These are phyloP conservation scores for Staurois parvus DNA, from an alignment of 2,797 vertebrate genomes.

Conservation along the genomic window DNA sequence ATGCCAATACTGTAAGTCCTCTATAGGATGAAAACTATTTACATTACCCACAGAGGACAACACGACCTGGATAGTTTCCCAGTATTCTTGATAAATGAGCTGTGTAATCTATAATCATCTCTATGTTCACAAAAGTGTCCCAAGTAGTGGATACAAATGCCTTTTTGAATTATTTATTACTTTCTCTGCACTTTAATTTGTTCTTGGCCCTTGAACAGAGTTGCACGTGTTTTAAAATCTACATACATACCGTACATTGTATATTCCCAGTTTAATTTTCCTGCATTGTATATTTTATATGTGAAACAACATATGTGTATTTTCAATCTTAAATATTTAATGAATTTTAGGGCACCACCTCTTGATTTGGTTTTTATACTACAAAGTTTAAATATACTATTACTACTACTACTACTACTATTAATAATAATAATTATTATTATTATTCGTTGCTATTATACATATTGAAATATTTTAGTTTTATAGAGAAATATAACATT, in stretches of 20 bases:
- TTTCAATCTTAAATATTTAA: background rate
- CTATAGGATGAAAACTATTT: conserved; percentile 15
- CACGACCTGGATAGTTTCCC: conserved; percentile 32
- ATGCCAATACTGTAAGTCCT: conserved; percentile 13
- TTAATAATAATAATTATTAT: no score
- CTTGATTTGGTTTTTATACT: no score
- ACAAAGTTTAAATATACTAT: no score
- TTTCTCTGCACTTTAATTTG: conserved; percentile 15
- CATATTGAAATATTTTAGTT: no score
- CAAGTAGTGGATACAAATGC: conserved; percentile 27
- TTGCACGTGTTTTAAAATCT: background rate
- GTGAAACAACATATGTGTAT: background rate
- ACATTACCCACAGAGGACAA: conserved; percentile 25
- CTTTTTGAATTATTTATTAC: conserved; percentile 45
- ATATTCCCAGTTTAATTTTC: no score
- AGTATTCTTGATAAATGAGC: conserved; percentile 47
- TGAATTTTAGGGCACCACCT: no score
- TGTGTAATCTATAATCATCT: conserved; percentile 48
- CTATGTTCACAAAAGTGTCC: conserved; percentile 33
- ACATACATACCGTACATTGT: no score
- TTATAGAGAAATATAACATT: no score
- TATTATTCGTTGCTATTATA: no score
- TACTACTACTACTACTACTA: no score
- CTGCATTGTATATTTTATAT: no score
- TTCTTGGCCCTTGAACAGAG: background rate